A percentile compares a stretch with the other conserved stretches of the same genome.
Conservation (phyloP, 2,888 invertebrate species). For the Chloroclysta siterata region DNA sequence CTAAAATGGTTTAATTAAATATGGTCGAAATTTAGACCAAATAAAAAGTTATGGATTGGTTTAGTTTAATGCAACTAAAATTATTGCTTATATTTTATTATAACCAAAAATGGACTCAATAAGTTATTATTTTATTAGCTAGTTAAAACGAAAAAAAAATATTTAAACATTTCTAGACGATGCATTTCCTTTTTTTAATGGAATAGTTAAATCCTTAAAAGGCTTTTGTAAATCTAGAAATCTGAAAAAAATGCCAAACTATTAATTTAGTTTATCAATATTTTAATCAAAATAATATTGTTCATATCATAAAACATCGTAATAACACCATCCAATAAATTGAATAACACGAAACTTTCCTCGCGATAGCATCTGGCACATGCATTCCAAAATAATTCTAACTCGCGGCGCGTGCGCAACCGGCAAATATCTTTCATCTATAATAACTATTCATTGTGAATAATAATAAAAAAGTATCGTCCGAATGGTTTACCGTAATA, state of each 20-base stretch:
- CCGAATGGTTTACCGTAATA: conserved; percentile 67
- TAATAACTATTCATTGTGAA: conserved; percentile 70
- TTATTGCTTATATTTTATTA: no score
- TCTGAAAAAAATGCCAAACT: neutral
- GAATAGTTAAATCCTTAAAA: no score
- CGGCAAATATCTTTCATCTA: conserved; percentile 66
- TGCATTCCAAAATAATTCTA: conserved; percentile 65
- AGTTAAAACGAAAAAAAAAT: no score
- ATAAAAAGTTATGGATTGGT: neutral
- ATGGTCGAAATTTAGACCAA: conserved; percentile 17
- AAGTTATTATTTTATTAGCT: no score
- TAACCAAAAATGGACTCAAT: no score
- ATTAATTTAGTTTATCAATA: conserved; percentile 21
- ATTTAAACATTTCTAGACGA: no score
- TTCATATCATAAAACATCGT: conserved; percentile 34
- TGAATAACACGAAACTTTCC: conserved; percentile 58
- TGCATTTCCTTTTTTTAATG: no score
- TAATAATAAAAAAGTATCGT: conserved; percentile 68
- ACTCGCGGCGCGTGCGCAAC: conserved; percentile 62
- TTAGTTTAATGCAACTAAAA: no score
- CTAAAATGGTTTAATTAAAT: conserved; percentile 27
- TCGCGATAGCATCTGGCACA: conserved; percentile 57
- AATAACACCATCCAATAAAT: conserved; percentile 48
- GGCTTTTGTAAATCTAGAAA: no score
- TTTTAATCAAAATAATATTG: conserved; percentile 23